Percentiles rank a stretch among this genome's conserved stretches.
phyloP scores from a whole-genome alignment of 2,888 invertebrate genomes.

The Drosophila trichaetosa region DNA sequence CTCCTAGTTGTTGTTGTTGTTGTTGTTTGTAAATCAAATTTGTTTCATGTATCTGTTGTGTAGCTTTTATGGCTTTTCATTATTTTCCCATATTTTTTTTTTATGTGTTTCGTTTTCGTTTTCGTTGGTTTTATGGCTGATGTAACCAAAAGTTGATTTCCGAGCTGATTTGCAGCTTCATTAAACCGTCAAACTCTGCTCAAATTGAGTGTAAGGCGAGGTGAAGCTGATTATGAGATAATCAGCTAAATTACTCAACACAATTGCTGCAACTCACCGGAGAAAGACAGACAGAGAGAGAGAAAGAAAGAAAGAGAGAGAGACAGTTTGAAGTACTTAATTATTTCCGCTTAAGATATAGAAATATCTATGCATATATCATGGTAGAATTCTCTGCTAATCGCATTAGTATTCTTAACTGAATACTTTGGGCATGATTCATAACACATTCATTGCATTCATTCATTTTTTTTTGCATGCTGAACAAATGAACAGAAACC shows the following conservation, averaged over 20 bases:
- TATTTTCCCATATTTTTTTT: slow-evolving; percentile 10
- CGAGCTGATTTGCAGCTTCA: slow-evolving; percentile 65
- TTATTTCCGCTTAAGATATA: slow-evolving; percentile 9
- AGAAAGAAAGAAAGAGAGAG: neutral
- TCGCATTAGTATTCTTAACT: neutral
- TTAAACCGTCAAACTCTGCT: slow-evolving; percentile 49
- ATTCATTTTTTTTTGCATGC: slow-evolving; percentile 41
- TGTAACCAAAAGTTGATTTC: slow-evolving; percentile 66
- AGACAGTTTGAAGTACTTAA: neutral
- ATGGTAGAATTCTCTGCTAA: neutral
- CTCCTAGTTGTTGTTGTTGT: slow-evolving; percentile 1
- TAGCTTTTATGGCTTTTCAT: slow-evolving; percentile 32
- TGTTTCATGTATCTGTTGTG: slow-evolving; percentile 38
- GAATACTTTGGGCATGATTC: slow-evolving; percentile 46
- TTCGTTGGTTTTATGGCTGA: slow-evolving; percentile 43
- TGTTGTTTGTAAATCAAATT: slow-evolving; percentile 58
- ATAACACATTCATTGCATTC: slow-evolving; percentile 38
- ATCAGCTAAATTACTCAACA: slow-evolving; percentile 66
- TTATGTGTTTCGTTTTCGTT: slow-evolving; percentile 24
- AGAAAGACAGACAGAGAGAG: neutral
- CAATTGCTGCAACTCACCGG: slow-evolving; percentile 35
- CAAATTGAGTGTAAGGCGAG: slow-evolving; percentile 57
- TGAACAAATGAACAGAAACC: slow-evolving; percentile 29
- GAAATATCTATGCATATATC: neutral
- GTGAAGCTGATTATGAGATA: slow-evolving; percentile 74